Evolutionary conservation across 2,113 vertebrate species (phyloP), one percentile per base, ranked within the genome.

Genomic region (Onychorhynchus coronatus): DNA sequence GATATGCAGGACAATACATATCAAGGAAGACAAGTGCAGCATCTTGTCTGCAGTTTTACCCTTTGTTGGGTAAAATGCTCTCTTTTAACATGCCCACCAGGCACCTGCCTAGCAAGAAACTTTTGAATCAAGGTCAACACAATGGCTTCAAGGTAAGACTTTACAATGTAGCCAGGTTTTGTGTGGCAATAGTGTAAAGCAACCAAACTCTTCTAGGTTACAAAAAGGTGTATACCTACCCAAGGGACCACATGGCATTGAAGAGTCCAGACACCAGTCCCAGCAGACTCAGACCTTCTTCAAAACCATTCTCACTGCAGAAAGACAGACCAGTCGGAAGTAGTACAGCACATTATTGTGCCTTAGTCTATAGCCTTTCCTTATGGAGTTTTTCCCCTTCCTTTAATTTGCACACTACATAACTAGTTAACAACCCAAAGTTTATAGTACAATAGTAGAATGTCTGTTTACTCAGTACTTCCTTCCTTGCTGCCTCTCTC

Each of bases 261-360:
- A 98, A 97, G 22, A 98, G 96, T 46, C 98, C 98, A 66, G 98
- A 98, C 14, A 98, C 97, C 11, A 98, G 92, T 11, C 98, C 98
- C 90, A 98, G 59, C 3, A 98, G 97, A 73, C 98, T 98, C 44
- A 98, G 88, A 49, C 98, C 98, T 87, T 98, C 98, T 93, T 98
- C 97, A 97, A 98, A 98, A 37, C 98, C 98, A 94, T 98, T 98
- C 81, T 98, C 98, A 92, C 98, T 98, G 88, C 33, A 93, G 85
- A 87, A 93, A 95, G 42, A 95, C 39, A 97, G 63, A 93, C 6
- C 42, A 53, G 19, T 62, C 50, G 65, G 62, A 15, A 71, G 94
- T 96, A 41, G 97, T 30, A 98, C 95, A 97, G 98, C 50, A 59
- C 4, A 44, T 13, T 8, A 33, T 6, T 59, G 15, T 37, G 5